Percentiles rank a stretch among this genome's conserved stretches.
Conservation (phyloP, 1,140 invertebrate genomes). For the Conus ventricosus region DNA sequence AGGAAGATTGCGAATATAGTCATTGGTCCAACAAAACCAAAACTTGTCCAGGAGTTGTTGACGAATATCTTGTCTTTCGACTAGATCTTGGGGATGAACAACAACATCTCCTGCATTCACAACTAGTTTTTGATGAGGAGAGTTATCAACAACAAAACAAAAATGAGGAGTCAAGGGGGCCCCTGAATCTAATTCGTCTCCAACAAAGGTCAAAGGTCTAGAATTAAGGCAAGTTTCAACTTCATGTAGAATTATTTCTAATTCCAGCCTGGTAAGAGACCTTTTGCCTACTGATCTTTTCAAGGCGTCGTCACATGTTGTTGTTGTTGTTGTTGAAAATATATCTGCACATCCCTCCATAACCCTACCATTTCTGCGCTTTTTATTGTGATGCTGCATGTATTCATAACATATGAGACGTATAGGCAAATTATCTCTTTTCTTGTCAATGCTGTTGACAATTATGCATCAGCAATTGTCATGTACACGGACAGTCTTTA, state of each 20-base stretch:
- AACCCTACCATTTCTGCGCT: too few relatives aligned
- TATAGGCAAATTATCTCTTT: too few relatives aligned
- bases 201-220: neutral
- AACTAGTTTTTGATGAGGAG: neutral
- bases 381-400: too few relatives aligned
- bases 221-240: slow-evolving; percentile 19
- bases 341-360: too few relatives aligned
- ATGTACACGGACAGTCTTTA: too few relatives aligned
- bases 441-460: too few relatives aligned
- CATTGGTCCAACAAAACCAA: neutral
- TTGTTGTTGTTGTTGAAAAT: too few relatives aligned
- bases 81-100: neutral
- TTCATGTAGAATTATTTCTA: neutral
- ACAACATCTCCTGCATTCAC: neutral
- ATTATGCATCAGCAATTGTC: too few relatives aligned
- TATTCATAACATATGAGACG: too few relatives aligned
- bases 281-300: neutral
- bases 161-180: slow-evolving; percentile 17
- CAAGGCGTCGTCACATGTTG: neutral
- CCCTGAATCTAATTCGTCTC: slow-evolving; percentile 1
- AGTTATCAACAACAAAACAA: neutral
- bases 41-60: slow-evolving; percentile 18
- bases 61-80: neutral
- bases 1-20: slow-evolving; percentile 1
- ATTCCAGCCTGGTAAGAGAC: neutral